These are phyloP conservation scores for Mechanitis mazaeus DNA, from an alignment of 2,888 invertebrate genomes.

Conservation along the genomic window DNA sequence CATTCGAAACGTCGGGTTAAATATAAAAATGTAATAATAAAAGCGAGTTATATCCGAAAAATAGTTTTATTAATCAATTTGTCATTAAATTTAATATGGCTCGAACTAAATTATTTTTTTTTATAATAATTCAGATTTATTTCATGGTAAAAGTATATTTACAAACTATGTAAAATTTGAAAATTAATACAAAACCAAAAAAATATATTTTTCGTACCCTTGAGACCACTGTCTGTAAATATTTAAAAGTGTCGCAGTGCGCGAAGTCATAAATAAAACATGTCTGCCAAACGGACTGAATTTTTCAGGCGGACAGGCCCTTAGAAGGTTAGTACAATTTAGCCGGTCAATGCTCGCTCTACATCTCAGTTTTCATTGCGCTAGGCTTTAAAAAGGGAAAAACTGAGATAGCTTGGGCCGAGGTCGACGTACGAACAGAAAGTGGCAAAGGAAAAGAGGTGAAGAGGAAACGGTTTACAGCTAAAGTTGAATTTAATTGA, in stretches of 20 bases:
- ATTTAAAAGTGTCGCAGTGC: constrained; percentile 65
- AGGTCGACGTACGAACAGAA: constrained; percentile 22
- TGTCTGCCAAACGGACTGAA: constrained; percentile 54
- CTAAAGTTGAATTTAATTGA: constrained; percentile 12
- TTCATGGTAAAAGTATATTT: not conserved
- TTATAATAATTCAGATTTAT: not conserved
- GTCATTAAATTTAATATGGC: too few species aligned
- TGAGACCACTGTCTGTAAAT: constrained; percentile 48
- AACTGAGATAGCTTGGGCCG: constrained; percentile 23
- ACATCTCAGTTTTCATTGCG: constrained; percentile 24
- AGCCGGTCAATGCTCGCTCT: constrained; percentile 28
- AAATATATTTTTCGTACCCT: constrained; percentile 10
- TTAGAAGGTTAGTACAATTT: constrained; percentile 26
- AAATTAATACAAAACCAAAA: constrained; percentile 4
- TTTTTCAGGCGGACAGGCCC: constrained; percentile 53
- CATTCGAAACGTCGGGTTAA: too few species aligned
- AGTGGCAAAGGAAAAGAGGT: constrained; percentile 12
- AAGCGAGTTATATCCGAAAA: too few species aligned
- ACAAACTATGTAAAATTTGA: not conserved
- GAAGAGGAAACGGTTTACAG: constrained; percentile 11
- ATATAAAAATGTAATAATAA: too few species aligned
- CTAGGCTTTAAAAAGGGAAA: constrained; percentile 21
- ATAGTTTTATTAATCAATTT: too few species aligned
- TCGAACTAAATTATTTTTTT: not conserved
- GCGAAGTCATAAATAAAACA: constrained; percentile 65